Base-by-base conservation (phyloP, 2,113 vertebrate species). In the Pheucticus melanocephalus region DNA sequence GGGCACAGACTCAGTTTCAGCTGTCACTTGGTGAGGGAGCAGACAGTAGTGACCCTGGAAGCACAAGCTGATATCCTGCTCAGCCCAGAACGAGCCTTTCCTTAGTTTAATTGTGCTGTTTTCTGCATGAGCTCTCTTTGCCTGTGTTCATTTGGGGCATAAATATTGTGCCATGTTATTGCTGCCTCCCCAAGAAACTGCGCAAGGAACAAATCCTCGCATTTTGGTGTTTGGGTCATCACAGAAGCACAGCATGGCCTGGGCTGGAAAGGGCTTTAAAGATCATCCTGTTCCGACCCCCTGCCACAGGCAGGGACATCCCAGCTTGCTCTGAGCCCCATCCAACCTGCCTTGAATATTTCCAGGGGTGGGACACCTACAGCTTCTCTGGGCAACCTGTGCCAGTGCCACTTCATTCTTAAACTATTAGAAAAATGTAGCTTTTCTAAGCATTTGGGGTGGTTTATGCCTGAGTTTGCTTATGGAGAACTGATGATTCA, bases 211-310 rank as follows among this genome's bases (percentile, higher is more conserved):
- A 72, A 77, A 60, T 48, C 73, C 82, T 84, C 1, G 0, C 15
- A 22, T 40, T 61, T 79, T 10, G 24, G 16, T 33, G 20, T 72
- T 82, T 65, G 50, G 69, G 37, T 56, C 40, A 24, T 63, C 40
- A 35, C 27, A 40, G 30, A 61, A 61, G 6, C 31, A 35, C 2
- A 42, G 54, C 39, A 42, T 25, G 31, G 54, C 27, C 27, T 42
- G 40, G 15, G 25, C 20, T 27, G 35, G 12, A 69, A 82, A 40
- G 31, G 4, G 13, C 10, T 18, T 20, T 42, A 63, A 37, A 33
- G 10, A 61, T 20, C 35, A 56, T 37, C 22, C 3, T 0, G 0
- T 83, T 82, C 21, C 35, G 54, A 13, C 3, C 1, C 9, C 3
- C 53, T 73, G 60, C 44, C 33, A n/a, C 10, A 12, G 60, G 44